Percentiles rank a stretch among this genome's conserved stretches.
phyloP scores from a whole-genome alignment of 92 coral and sea anemone species.

The Siderastrea siderea region DNA sequence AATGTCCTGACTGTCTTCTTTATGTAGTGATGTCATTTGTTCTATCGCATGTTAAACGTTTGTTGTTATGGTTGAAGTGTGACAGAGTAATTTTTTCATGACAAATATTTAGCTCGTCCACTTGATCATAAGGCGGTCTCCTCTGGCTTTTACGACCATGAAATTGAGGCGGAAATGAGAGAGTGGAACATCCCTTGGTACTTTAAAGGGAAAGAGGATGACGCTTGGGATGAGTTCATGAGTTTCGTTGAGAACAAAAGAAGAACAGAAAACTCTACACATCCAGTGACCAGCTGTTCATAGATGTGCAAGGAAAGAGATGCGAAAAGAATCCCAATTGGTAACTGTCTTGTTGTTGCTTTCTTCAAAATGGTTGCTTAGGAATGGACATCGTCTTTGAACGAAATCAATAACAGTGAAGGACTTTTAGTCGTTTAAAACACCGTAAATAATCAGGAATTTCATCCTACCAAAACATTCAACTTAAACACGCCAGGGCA shows the following conservation, averaged over 20 bases:
- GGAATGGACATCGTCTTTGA: too few relatives aligned
- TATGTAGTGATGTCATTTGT: too few relatives aligned
- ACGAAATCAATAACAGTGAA: too few relatives aligned
- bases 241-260: conserved; percentile 27
- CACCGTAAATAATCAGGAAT: too few relatives aligned
- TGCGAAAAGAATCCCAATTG: background rate
- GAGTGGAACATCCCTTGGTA: conserved; percentile 42
- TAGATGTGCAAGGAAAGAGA: conserved; percentile 42
- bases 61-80: too few relatives aligned
- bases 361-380: too few relatives aligned
- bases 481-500: too few relatives aligned
- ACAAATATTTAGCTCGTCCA: background rate
- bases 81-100: background rate
- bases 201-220: conserved; percentile 45
- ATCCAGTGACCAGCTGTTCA: conserved; percentile 40
- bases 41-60: too few relatives aligned
- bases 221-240: conserved; percentile 44
- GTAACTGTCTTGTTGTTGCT: too few relatives aligned
- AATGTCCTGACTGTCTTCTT: too few relatives aligned
- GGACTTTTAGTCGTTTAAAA: too few relatives aligned
- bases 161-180: conserved; percentile 34
- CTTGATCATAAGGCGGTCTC: conserved; percentile 30
- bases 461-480: too few relatives aligned
- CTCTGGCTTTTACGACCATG: conserved; percentile 24
- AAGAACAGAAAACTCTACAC: conserved; percentile 41